A percentile compares a stretch with the other conserved stretches of the same genome.
Evolutionary conservation across 2,888 invertebrate genomes (phyloP).

Genomic region (Ormyrus rosae): DNA sequence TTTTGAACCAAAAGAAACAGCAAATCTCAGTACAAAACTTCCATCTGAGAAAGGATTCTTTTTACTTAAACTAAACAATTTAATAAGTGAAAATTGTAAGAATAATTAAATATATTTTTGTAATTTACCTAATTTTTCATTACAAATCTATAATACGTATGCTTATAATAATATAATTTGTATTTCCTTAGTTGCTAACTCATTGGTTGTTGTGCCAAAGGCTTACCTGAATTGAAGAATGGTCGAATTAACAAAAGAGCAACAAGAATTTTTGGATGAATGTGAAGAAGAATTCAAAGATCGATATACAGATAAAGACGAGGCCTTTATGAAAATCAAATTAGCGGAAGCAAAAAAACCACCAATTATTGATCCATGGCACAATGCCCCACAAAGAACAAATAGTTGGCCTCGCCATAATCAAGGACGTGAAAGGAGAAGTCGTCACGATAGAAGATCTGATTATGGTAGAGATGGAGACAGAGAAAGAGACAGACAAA

Average conservation of each 20-base stretch:
- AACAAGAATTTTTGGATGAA: slow-evolving; percentile 79
- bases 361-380: slow-evolving; percentile 81
- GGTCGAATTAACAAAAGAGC: slow-evolving; percentile 69
- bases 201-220: slow-evolving; percentile 78
- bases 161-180: slow-evolving; percentile 22
- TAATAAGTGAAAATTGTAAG: slow-evolving; percentile 73
- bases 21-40: slow-evolving; percentile 62
- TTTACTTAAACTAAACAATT: slow-evolving; percentile 68
- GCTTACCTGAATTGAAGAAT: slow-evolving; percentile 70
- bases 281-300: slow-evolving; percentile 81
- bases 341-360: slow-evolving; percentile 76
- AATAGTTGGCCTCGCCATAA: slow-evolving; percentile 64
- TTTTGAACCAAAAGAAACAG: slow-evolving; percentile 76
- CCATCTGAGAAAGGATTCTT: slow-evolving; percentile 72
- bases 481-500: slow-evolving; percentile 50
- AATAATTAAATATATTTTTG: neutral
- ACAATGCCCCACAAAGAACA: slow-evolving; percentile 63
- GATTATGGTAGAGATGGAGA: slow-evolving; percentile 4
- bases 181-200: slow-evolving; percentile 77
- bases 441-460: slow-evolving; percentile 43
- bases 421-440: slow-evolving; percentile 57
- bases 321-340: slow-evolving; percentile 78
- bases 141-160: slow-evolving; percentile 14
- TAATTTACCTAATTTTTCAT: neutral
- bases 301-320: slow-evolving; percentile 81